A percentile compares a stretch with the other conserved stretches of the same genome.
Conservation (phyloP, 2,888 invertebrate genomes). For the Galeruca laticollis region DNA sequence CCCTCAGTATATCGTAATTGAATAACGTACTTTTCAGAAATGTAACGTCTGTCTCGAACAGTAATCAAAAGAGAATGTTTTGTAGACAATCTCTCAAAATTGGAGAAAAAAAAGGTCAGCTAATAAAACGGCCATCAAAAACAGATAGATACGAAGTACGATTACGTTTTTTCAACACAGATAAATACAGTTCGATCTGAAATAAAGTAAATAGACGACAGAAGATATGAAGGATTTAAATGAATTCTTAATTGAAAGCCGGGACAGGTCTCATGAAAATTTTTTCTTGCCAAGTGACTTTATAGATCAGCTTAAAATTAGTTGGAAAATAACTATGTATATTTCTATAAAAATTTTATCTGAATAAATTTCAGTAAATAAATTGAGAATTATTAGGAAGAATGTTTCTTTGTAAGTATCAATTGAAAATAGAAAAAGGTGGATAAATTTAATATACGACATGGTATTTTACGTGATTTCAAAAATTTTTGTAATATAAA, state of each 20-base stretch:
- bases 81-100: neutral
- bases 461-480: no score
- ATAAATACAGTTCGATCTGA: slow-evolving; percentile 5
- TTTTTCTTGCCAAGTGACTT: no score
- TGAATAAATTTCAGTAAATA: no score
- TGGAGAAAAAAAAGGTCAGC: slow-evolving; percentile 10
- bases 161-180: neutral
- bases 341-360: no score
- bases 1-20: neutral
- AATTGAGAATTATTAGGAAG: no score
- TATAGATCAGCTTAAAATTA: no score
- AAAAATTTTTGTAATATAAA: no score
- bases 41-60: neutral
- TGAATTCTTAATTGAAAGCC: slow-evolving; percentile 1
- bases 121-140: slow-evolving; percentile 8
- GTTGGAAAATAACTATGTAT: no score
- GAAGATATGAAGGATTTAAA: neutral
- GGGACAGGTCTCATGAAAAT: no score
- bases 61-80: neutral
- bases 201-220: neutral
- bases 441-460: no score
- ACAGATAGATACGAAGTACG: slow-evolving; percentile 7
- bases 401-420: no score
- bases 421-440: no score
- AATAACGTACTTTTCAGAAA: neutral